phyloP scores from a whole-genome alignment of 2,113 vertebrate species.

The Oreotrochilus melanogaster region DNA sequence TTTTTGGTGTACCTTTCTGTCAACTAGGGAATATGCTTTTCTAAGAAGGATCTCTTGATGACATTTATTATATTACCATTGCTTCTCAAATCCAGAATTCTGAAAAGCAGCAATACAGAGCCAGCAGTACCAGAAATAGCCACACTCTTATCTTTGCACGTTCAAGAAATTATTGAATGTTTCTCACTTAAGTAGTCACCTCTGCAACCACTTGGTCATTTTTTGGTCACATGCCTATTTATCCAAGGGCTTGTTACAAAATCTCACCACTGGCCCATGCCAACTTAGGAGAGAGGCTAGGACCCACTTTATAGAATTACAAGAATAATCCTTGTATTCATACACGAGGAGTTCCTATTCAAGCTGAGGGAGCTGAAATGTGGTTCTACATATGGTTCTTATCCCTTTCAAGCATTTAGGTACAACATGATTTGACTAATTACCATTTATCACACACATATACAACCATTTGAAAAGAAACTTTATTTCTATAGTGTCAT shows the following conservation, averaged over 20 bases:
- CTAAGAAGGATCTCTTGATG: not conserved
- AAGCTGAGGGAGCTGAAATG: rapidly evolving
- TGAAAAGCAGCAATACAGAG: not conserved
- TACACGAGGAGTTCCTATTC: not conserved
- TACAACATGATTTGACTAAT: not conserved
- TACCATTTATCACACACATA: not conserved
- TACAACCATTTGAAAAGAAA: not conserved
- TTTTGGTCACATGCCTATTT: not conserved
- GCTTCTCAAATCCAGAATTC: not conserved
- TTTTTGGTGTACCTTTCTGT: not conserved
- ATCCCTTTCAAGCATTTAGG: not conserved
- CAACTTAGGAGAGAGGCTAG: rapidly evolving
- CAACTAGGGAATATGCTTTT: not conserved
- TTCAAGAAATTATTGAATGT: not conserved
- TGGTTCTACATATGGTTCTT: not conserved
- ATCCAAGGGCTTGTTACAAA: not conserved
- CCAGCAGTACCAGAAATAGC: not conserved
- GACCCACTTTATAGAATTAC: not conserved
- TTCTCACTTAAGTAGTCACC: not conserved
- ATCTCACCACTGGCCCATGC: not conserved
- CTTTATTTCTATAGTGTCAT: not conserved
- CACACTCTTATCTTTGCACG: not conserved
- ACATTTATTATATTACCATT: not conserved
- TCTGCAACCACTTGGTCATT: not conserved
- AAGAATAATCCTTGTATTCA: not conserved